Conservation (phyloP, 2,888 invertebrate species). For the Lepidochrysops patricia region DNA sequence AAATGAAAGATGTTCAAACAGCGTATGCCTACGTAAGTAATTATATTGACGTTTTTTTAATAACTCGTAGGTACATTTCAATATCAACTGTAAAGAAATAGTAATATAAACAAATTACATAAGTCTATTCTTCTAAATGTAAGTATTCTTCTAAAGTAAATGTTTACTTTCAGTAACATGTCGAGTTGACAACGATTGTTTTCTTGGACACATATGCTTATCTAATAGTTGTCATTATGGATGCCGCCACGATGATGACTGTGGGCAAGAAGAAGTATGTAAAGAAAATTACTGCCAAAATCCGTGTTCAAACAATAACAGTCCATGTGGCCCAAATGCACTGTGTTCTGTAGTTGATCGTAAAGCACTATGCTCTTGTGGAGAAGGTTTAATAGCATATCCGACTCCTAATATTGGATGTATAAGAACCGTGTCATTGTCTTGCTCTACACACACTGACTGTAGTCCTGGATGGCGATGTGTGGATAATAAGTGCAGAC, state of each 20-base stretch:
- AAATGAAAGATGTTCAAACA: slow-evolving; percentile 90
- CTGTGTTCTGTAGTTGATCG: slow-evolving; percentile 86
- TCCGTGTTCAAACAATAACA: slow-evolving; percentile 78
- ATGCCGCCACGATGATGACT: slow-evolving; percentile 90
- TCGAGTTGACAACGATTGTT: slow-evolving; percentile 92
- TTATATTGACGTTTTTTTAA: too few relatives aligned
- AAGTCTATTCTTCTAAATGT: background rate
- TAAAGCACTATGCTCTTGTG: slow-evolving; percentile 86
- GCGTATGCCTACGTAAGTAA: slow-evolving; percentile 84
- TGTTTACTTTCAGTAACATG: slow-evolving; percentile 80
- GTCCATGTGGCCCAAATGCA: slow-evolving; percentile 90
- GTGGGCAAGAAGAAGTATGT: slow-evolving; percentile 88
- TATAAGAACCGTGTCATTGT: slow-evolving; percentile 83
- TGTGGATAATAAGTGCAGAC: slow-evolving; percentile 82
- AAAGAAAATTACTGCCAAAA: slow-evolving; percentile 85
- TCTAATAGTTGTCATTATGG: slow-evolving; percentile 90
- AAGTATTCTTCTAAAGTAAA: slow-evolving; percentile 12
- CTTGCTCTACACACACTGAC: slow-evolving; percentile 85
- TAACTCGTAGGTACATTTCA: too few relatives aligned
- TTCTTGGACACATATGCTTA: slow-evolving; percentile 91
- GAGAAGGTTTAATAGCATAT: slow-evolving; percentile 86
- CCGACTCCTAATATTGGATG: slow-evolving; percentile 92
- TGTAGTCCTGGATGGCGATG: slow-evolving; percentile 83
- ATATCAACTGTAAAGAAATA: too few relatives aligned
- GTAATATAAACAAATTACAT: too few relatives aligned